Percentiles rank a stretch among this genome's conserved stretches.
Evolutionary conservation across 2,888 invertebrate genomes (phyloP).

Genomic region (Conistra vaccinii): DNA sequence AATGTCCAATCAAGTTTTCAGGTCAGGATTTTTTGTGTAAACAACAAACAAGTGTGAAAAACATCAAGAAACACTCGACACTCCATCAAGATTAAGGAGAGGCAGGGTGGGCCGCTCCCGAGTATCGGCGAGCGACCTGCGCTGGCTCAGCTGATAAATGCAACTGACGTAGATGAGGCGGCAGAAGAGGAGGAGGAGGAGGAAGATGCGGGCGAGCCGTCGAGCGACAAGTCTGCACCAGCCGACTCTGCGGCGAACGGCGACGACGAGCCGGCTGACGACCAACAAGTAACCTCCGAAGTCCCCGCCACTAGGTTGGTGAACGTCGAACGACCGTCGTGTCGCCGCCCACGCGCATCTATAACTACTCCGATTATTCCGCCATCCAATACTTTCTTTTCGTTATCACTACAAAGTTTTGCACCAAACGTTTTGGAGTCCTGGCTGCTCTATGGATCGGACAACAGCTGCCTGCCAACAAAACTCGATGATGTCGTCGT

Average conservation of each 20-base stretch:
- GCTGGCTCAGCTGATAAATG: conserved; percentile 82
- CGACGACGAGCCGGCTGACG: conserved; percentile 78
- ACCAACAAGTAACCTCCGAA: conserved; percentile 84
- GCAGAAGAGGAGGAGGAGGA: conserved; percentile 73
- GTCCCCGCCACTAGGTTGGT: conserved; percentile 89
- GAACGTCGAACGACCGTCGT: conserved; percentile 85
- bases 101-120: conserved; percentile 85
- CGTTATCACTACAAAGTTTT: conserved; percentile 90
- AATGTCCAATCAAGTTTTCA: conserved; percentile 90
- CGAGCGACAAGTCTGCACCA: conserved; percentile 76
- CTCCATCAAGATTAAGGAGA: conserved; percentile 70
- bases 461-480: conserved; percentile 23
- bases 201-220: conserved; percentile 75
- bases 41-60: conserved; percentile 76
- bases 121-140: conserved; percentile 81
- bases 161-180: conserved; percentile 88
- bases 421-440: conserved; percentile 77
- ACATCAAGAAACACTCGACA: conserved; percentile 68
- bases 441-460: conserved; percentile 52
- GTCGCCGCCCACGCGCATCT: conserved; percentile 84
- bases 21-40: conserved; percentile 83
- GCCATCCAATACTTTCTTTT: conserved; percentile 73
- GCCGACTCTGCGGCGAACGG: conserved; percentile 74
- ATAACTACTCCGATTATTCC: conserved; percentile 81
- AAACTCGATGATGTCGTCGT: conserved; percentile 18